Evolutionary conservation across 2,888 invertebrate species (phyloP).

Genomic region (Lucinisca nassula): DNA sequence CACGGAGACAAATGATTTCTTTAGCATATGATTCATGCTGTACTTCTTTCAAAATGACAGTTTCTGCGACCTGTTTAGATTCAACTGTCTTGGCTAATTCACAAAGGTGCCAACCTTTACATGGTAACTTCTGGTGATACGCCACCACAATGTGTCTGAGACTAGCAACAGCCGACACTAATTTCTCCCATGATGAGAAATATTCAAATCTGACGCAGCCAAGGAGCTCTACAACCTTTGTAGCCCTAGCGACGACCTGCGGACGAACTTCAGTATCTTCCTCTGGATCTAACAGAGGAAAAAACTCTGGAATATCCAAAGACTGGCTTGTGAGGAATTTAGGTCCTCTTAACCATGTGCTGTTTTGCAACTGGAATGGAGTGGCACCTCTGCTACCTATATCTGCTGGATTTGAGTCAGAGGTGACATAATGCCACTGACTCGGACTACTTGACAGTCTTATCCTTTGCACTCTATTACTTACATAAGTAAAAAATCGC

Average conservation of each 20-base stretch:
- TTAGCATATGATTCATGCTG: constrained; percentile 16
- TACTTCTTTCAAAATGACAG: constrained; percentile 10
- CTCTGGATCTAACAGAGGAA: constrained; percentile 38
- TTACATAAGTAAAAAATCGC: constrained; percentile 67
- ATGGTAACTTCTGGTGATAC: background rate
- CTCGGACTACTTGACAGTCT: constrained; percentile 11
- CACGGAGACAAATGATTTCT: constrained; percentile 8
- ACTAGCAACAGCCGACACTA: constrained; percentile 31
- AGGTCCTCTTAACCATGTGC: constrained; percentile 49
- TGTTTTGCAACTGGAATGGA: constrained; percentile 14
- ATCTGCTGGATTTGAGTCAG: constrained; percentile 64
- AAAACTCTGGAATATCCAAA: background rate
- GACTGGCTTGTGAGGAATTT: background rate
- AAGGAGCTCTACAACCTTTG: background rate
- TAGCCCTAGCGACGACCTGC: background rate
- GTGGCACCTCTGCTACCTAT: constrained; percentile 32
- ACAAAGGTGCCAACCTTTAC: constrained; percentile 30
- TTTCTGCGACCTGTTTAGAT: background rate
- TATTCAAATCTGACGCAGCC: constrained; percentile 1
- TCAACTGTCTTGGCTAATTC: background rate
- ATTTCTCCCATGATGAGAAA: constrained; percentile 26
- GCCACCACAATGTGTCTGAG: constrained; percentile 35
- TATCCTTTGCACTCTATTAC: constrained; percentile 56
- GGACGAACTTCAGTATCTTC: constrained; percentile 45
- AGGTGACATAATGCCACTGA: constrained; percentile 61